Base-by-base conservation (phyloP, 2,888 invertebrate species). In the Eremobia ochroleuca region DNA sequence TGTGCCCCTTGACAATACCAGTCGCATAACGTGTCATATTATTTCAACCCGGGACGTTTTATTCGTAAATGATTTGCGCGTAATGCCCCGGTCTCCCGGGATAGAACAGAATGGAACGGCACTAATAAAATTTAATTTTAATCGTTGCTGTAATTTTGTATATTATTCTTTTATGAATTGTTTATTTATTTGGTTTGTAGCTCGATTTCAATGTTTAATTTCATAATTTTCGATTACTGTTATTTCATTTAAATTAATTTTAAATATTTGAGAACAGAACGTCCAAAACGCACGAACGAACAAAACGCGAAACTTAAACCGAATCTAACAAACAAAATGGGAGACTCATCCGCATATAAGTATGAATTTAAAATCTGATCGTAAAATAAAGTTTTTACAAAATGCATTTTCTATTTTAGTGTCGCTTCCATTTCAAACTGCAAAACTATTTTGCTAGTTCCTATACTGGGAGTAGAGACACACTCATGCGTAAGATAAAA, bases 11-110 rank as follows among this genome's bases (percentile, higher is more conserved):
- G 94, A 91, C 91, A 90, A 91, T 91, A 91, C 89, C 87, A 89
- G 90, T 89, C 91, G 90, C 89, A 90, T 91, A 91, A 90, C 91
- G 86, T 90, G 89, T 92, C 93, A 94, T 92, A 92, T 94, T 93
- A 93, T 93, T 94, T 92, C 92, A 89, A 90, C 87, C 86, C 87
- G 87, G 88, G 90, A 92, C 91, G 88, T 89, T 90, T 91, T 88
- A 83, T 89, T 91, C 87, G 87, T 87, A 90, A 93, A 93, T 93
- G 91, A 93, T 94, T 93, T 92, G 91, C 90, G 90, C 89, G 90
- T 91, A 90, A 92, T 88, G 90, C 89, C 85, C 87, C 82, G 79
- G 82, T 82, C 89, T 91, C 92, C 88, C 71, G 86, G 92, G 92
- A 91, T 85, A 72, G 28, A 21, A 76, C 65, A 76, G 87, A 62